Percentiles rank a stretch among this genome's conserved stretches.
Evolutionary conservation across 1,140 invertebrate genomes (phyloP).

Genomic region (roundworm (Caenorhabditis elegans)): WBcel235 BX284604.4:7908001-7908500

Average conservation of each 20-base stretch:
- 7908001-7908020: too few species aligned
- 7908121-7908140: too few species aligned
- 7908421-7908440: not conserved
- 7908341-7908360: too few species aligned
- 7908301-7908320: not conserved
- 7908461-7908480: not conserved
- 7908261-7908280: conserved; percentile 5
- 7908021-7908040: too few species aligned
- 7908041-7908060: too few species aligned
- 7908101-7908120: too few species aligned
- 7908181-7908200: not conserved
- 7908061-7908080: too few species aligned
- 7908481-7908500: not conserved
- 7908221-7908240: not conserved
- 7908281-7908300: not conserved
- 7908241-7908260: not conserved
- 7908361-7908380: too few species aligned
- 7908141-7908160: too few species aligned
- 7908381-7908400: not conserved
- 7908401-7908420: not conserved
- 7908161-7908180: not conserved
- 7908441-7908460: not conserved
- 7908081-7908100: too few species aligned
- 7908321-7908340: not conserved
- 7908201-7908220: not conserved